phyloP scores from a whole-genome alignment of 2,797 vertebrate genomes.

The Hoplostethus atlanticus region DNA sequence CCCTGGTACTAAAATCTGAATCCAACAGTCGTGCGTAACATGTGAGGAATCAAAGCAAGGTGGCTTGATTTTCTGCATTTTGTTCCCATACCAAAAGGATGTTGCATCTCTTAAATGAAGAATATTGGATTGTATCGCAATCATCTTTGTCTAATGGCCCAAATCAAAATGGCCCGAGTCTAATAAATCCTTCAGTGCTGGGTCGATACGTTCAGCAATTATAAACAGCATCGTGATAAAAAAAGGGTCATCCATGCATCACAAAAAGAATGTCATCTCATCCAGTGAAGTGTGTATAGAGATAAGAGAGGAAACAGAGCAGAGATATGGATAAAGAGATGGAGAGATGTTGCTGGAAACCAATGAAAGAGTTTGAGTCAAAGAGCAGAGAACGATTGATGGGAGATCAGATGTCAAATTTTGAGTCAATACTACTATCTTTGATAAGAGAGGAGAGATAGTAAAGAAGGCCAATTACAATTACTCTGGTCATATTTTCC shows the following conservation, averaged over 20 bases:
- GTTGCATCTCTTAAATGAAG: background rate
- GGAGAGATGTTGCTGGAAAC: background rate
- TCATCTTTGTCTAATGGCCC: conserved; percentile 21
- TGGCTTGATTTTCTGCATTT: background rate
- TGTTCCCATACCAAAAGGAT: background rate
- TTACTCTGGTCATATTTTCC: too few species aligned
- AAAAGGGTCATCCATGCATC: conserved; percentile 12
- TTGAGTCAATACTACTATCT: too few species aligned
- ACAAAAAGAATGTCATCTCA: background rate
- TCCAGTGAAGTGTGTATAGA: background rate
- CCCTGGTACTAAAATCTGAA: too few species aligned
- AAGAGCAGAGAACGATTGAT: background rate
- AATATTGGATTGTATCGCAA: background rate
- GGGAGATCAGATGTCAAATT: background rate
- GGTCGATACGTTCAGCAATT: background rate
- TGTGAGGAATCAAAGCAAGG: background rate
- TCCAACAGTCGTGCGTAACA: background rate
- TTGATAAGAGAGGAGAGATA: too few species aligned
- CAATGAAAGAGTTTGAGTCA: background rate
- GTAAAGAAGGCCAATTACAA: too few species aligned
- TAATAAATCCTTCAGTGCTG: conserved; percentile 14
- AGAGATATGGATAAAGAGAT: background rate
- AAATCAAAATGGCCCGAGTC: conserved; percentile 10
- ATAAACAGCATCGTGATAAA: background rate
- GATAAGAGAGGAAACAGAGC: background rate